These are phyloP conservation scores for Sus scrofa DNA, from an alignment of 2,113 vertebrate species.

Conservation along the genomic window T2T-Sscrofa CM000822.6:14840001-14840500, in stretches of 20 bases:
- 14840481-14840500: background rate
- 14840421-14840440: background rate
- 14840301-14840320: background rate
- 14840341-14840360: background rate
- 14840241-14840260: background rate
- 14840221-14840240: background rate
- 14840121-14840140: slow-evolving; percentile 32
- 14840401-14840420: background rate
- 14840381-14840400: background rate
- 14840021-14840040: background rate
- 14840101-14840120: background rate
- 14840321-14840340: background rate
- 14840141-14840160: background rate
- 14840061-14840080: background rate
- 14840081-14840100: background rate
- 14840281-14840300: background rate
- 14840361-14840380: background rate
- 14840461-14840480: too few relatives aligned
- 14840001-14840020: background rate
- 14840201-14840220: background rate
- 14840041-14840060: slow-evolving; percentile 49
- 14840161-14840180: background rate
- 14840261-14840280: background rate
- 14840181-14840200: background rate
- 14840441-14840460: background rate